Conservation (phyloP, 2,113 vertebrate genomes). For the Falcunculus frontatus region DNA sequence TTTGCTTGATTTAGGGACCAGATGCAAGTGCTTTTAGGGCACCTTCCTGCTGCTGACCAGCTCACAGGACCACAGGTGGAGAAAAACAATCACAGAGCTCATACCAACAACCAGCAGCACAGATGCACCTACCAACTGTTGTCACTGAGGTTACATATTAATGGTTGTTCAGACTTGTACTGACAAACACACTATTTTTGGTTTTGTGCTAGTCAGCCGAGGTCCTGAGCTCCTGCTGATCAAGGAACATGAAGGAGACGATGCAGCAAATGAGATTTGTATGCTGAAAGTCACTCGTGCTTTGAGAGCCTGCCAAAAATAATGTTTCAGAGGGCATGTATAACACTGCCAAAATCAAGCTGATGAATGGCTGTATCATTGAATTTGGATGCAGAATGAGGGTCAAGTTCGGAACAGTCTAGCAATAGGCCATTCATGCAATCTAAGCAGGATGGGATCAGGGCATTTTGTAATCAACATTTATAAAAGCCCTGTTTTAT, state of each 20-base stretch:
- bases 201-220: background rate
- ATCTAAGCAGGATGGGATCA: background rate
- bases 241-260: slow-evolving; percentile 22
- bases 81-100: background rate
- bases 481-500: slow-evolving; percentile 8
- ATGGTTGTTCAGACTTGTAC: background rate
- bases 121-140: background rate
- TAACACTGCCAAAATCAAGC: slow-evolving; percentile 62
- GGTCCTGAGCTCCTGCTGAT: slow-evolving; percentile 34
- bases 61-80: background rate
- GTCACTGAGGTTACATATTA: background rate
- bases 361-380: slow-evolving; percentile 64
- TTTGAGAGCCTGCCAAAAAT: slow-evolving; percentile 64
- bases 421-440: slow-evolving; percentile 34
- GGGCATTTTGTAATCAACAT: slow-evolving; percentile 45
- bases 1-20: background rate
- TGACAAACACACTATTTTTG: background rate
- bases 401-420: slow-evolving; percentile 45
- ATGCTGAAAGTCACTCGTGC: slow-evolving; percentile 56
- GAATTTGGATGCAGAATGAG: slow-evolving; percentile 63
- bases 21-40: background rate
- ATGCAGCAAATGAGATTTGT: slow-evolving; percentile 54
- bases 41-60: background rate
- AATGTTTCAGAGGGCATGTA: slow-evolving; percentile 66
- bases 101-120: background rate